These are phyloP conservation scores for Quadroppia sp. DNA, from an alignment of 2,888 invertebrate species.

Conservation along the genomic window DNA sequence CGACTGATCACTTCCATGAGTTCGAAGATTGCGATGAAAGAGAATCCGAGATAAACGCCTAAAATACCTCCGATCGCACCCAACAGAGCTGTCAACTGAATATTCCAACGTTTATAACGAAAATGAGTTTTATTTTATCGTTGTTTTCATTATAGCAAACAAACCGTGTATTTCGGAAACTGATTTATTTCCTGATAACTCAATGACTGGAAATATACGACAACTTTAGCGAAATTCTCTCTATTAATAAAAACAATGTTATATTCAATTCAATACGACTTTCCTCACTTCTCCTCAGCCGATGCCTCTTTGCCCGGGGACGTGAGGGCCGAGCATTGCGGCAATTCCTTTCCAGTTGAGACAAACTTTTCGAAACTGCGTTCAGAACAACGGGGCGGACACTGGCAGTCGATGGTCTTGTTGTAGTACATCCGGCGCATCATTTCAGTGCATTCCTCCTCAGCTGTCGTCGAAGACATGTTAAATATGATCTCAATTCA, in stretches of 20 bases:
- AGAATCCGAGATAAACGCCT: slow-evolving; percentile 43
- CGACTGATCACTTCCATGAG: slow-evolving; percentile 40
- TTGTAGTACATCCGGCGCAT: slow-evolving; percentile 42
- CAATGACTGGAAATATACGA: slow-evolving; percentile 44
- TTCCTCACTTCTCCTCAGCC: not conserved
- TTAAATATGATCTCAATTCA: not conserved
- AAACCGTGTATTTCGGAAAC: slow-evolving; percentile 43
- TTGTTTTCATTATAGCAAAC: too few relatives aligned
- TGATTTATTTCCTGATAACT: slow-evolving; percentile 43
- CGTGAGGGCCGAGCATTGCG: slow-evolving; percentile 42
- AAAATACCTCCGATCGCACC: slow-evolving; percentile 44
- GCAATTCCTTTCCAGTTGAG: slow-evolving; percentile 43
- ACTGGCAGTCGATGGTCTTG: slow-evolving; percentile 38
- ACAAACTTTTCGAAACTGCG: slow-evolving; percentile 43
- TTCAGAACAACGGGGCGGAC: slow-evolving; percentile 44
- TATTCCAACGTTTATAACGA: not conserved
- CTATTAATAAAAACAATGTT: slow-evolving; percentile 31
- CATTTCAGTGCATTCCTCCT: slow-evolving; percentile 38
- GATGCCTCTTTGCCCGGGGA: slow-evolving; percentile 24
- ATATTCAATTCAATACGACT: slow-evolving; percentile 4
- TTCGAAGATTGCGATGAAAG: slow-evolving; percentile 42
- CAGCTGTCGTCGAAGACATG: not conserved
- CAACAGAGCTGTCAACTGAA: slow-evolving; percentile 36
- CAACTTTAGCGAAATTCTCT: slow-evolving; percentile 43
- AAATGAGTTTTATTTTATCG: not conserved